A percentile compares a stretch with the other conserved stretches of the same genome.
Evolutionary conservation across 2,888 invertebrate species (phyloP).

Genomic region (Drosophila paucipuncta): DNA sequence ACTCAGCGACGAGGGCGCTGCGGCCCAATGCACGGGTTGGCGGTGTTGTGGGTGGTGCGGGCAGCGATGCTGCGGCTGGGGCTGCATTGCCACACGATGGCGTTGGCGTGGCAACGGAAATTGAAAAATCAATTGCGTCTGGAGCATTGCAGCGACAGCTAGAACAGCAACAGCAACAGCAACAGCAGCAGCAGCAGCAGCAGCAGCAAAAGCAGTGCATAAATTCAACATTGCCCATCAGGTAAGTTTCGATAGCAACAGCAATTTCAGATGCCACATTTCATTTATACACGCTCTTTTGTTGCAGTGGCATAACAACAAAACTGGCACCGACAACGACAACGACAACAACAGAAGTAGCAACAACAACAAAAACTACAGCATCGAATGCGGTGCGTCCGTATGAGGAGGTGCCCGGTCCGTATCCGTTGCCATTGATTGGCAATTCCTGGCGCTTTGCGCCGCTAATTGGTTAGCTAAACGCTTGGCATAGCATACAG

Average conservation of each 20-base stretch:
- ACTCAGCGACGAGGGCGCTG: constrained; percentile 67
- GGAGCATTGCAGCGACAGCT: constrained; percentile 61
- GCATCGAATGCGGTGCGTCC: constrained; percentile 81
- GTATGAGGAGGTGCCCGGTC: constrained; percentile 91
- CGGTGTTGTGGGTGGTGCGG: constrained; percentile 1
- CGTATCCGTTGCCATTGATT: constrained; percentile 89
- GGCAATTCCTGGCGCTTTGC: constrained; percentile 94
- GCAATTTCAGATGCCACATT: constrained; percentile 5
- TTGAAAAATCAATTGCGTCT: constrained; percentile 78
- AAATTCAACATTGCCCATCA: neutral
- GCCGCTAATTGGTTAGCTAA: constrained; percentile 87
- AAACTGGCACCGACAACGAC: neutral
- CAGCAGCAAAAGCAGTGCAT: constrained; percentile 18
- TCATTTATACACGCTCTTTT: neutral
- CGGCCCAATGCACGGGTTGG: constrained; percentile 25
- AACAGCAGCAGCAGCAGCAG: constrained; percentile 5
- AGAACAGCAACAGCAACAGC: constrained; percentile 29
- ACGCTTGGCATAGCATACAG: neutral
- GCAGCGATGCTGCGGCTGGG: constrained; percentile 7
- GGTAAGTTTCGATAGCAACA: constrained; percentile 25
- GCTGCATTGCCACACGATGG: constrained; percentile 54
- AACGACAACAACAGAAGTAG: constrained; percentile 1
- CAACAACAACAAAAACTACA: constrained; percentile 24
- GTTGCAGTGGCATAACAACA: constrained; percentile 7
- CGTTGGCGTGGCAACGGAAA: constrained; percentile 69